Base-by-base conservation (phyloP, 2,888 invertebrate species). In the Diarsia mendica region DNA sequence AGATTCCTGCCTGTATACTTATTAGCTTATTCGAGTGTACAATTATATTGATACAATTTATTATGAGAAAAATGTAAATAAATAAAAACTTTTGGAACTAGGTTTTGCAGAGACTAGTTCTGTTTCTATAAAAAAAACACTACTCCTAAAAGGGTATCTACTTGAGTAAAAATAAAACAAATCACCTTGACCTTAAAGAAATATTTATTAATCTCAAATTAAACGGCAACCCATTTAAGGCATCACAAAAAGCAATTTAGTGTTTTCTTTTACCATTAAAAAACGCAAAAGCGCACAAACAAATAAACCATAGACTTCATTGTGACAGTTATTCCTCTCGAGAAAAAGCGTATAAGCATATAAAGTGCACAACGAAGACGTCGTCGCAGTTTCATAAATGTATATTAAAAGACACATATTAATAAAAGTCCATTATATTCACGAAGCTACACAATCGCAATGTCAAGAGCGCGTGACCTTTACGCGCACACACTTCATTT, bases 401-500 rank as follows among this genome's bases (percentile, higher is more conserved):
- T 33, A 33, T 15, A 78, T 84, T 76, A 75, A 77, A 80, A 46
- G 55, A 77, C 69, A 83, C 87, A 88, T n/a, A n/a, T 88, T 88
- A 80, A 87, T 87, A 84, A 76, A 73, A 51, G 84, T 79, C 81
- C 84, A 86, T 85, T 85, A 87, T 84, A 85, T 81, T 70, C 83
- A 85, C 82, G 85, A 75, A 78, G 63, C 76, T 80, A 82, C 80
- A 83, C 84, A 87, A 89, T 86, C 78, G 86, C 87, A 83, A 83
- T 85, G 75, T 85, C 86, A 83, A 85, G 77, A 87, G 86, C n/a
- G n/a, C n/a, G n/a, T n/a, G n/a, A n/a, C n/a, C n/a, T n/a, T n/a
- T n/a, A 91, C 88, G 85, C 85, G 87, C 90, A 87, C 88, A 82
- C 90, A 90, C 90, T 91, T 91, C 88, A 93, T 93, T 93, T 92